These are phyloP conservation scores for Mus spretus DNA, from an alignment of 2,797 vertebrate genomes.

Conservation along the genomic window DNA sequence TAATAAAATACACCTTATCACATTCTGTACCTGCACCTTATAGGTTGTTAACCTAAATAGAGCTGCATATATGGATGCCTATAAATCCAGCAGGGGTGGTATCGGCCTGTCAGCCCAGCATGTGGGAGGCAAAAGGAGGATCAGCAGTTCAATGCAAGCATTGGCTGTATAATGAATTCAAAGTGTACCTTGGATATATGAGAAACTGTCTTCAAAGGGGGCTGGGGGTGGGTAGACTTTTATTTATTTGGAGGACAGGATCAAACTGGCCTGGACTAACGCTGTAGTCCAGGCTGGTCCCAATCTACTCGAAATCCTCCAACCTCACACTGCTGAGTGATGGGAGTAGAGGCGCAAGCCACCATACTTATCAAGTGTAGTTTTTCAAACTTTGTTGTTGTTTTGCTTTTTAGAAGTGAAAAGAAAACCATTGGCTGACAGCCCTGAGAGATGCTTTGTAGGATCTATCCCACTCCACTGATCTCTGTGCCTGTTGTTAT, in stretches of 20 bases:
- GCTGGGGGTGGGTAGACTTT: neutral
- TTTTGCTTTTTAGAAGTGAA: neutral
- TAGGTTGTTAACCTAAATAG: neutral
- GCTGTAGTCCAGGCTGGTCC: too few species aligned
- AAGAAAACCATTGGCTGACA: neutral
- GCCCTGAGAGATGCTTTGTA: neutral
- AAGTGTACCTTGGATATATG: neutral
- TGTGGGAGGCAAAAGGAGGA: neutral
- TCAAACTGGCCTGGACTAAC: neutral
- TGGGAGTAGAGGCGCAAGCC: neutral
- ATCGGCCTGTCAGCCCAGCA: neutral
- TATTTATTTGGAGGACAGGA: neutral
- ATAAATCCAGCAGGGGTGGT: neutral
- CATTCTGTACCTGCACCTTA: neutral
- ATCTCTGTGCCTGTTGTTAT: neutral
- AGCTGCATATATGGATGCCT: neutral
- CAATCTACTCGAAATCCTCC: neutral
- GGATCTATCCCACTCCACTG: neutral
- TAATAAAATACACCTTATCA: neutral
- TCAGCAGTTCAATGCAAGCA: neutral
- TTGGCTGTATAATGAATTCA: neutral
- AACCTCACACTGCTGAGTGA: neutral
- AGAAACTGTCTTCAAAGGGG: neutral
- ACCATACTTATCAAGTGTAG: neutral
- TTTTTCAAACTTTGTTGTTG: neutral